Evolutionary conservation across 2,113 vertebrate genomes (phyloP).

Genomic region (Odontesthes bonariensis): DNA sequence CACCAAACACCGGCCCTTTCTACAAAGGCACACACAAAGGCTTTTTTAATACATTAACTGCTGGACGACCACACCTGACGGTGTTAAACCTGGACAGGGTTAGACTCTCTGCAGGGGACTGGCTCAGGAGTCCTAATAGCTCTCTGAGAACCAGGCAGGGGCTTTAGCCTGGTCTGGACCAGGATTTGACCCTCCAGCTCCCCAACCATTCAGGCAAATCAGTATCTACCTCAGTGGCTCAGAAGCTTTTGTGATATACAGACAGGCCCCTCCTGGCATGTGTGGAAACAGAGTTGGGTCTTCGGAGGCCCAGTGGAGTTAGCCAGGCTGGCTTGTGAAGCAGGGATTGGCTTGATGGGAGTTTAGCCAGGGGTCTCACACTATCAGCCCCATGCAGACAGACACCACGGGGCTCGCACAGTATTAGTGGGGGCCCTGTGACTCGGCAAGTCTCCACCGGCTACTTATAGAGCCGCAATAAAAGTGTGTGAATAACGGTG

Average conservation of each 20-base stretch:
- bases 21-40: conserved; percentile 40
- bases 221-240: conserved; percentile 34
- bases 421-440: conserved; percentile 56
- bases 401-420: conserved; percentile 63
- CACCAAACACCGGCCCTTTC: conserved; percentile 42
- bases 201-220: conserved; percentile 23
- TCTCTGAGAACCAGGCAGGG: conserved; percentile 26
- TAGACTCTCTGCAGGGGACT: conserved; percentile 28
- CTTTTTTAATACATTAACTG: conserved; percentile 42
- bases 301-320: conserved; percentile 37
- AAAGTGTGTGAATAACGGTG: conserved; percentile 70
- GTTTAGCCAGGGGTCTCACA: conserved; percentile 71
- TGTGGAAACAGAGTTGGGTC: conserved; percentile 57
- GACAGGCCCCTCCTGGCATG: conserved; percentile 54
- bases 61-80: conserved; percentile 50
- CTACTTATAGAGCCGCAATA: conserved; percentile 69
- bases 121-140: conserved; percentile 22
- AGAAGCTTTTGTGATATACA: conserved; percentile 39
- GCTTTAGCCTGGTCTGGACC: conserved; percentile 24
- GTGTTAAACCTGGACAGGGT: conserved; percentile 18
- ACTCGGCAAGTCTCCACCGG: conserved; percentile 67
- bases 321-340: conserved; percentile 51
- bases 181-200: conserved; percentile 13
- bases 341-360: conserved; percentile 61
- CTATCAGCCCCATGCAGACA: conserved; percentile 73